Conservation (phyloP, 2,797 vertebrate species). For the Pipistrellus pygmaeus region DNA sequence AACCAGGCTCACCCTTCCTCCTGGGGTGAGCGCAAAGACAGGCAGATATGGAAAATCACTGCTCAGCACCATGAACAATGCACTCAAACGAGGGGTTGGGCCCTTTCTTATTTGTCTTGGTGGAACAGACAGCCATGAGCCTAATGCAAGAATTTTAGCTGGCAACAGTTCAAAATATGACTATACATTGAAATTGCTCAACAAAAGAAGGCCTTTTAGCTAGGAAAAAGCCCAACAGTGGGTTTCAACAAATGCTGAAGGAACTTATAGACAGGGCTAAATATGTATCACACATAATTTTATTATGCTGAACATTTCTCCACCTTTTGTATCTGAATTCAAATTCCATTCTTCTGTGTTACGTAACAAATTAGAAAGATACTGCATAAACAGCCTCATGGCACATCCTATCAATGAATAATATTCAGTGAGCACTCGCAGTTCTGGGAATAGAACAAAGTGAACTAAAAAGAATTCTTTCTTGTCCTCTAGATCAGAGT, state of each 20-base stretch:
- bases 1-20: constrained; percentile 88
- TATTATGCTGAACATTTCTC: background rate
- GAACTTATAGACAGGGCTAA: constrained; percentile 21
- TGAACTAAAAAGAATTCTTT: constrained; percentile 66
- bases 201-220: constrained; percentile 77
- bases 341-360: constrained; percentile 62
- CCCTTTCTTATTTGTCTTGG: constrained; percentile 84
- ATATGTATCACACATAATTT: background rate
- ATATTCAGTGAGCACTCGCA: constrained; percentile 44
- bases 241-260: constrained; percentile 46
- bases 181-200: constrained; percentile 83
- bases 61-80: constrained; percentile 86
- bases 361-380: constrained; percentile 69
- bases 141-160: constrained; percentile 81
- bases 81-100: constrained; percentile 76
- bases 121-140: constrained; percentile 80
- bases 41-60: constrained; percentile 86
- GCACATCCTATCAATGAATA: constrained; percentile 61
- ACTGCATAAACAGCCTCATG: constrained; percentile 33
- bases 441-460: constrained; percentile 75
- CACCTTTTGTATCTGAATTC: constrained; percentile 47
- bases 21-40: constrained; percentile 87
- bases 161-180: constrained; percentile 79
- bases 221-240: constrained; percentile 69
- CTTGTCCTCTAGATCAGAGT: constrained; percentile 62